Base-by-base conservation (phyloP, 2,888 invertebrate species). In the Brachycybe producta region DNA sequence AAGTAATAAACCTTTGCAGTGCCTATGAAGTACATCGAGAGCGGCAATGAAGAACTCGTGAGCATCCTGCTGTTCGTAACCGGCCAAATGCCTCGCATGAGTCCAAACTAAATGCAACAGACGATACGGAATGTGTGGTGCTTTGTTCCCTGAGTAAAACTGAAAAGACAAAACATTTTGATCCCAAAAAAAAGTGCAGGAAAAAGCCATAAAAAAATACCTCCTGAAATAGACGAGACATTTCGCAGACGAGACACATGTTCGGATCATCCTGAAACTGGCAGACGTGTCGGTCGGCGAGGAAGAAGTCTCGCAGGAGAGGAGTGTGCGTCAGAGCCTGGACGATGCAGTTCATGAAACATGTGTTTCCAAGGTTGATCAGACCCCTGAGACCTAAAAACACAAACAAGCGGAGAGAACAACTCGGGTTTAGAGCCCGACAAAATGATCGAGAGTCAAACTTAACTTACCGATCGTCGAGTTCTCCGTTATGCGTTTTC, bases 11-110 rank as follows among this genome's bases (percentile, higher is more conserved):
- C 68, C 67, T 51, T 73, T 75, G 65, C 77, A 84, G 63, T 87
- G 85, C 65, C 84, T 76, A 67, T 95, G 95, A 53, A 97, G 71
- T 8, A 94, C 84, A 64, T 94, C 87, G 42, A 97, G 74, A 0
- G 90, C 86, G 32, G 94, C 91, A 57, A 97, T 92, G 65, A 97
- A 90, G 71, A 97, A 97, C 72, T 98, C 97, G 64, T 98, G 97
- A 23, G 97, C 97, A 67, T 98, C 97, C 67, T 97, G 95, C 65
- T 97, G 95, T 65, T 92, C 88, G 66, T 92, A 90, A 45, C 92
- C 91, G 26, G 92, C 90, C 60, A 95, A 75, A 67, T 94, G 88
- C 49, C 83, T 78, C 39, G 90, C 91, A 69, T 94, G 88, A n/a
- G 86, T 90, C 94, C 92, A 97, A 62, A 92, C 91, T 63, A 92